A percentile compares a stretch with the other conserved stretches of the same genome.
These are phyloP conservation scores for Acanthopagrus latus DNA, from an alignment of 2,797 vertebrate species.

Conservation along the genomic window DNA sequence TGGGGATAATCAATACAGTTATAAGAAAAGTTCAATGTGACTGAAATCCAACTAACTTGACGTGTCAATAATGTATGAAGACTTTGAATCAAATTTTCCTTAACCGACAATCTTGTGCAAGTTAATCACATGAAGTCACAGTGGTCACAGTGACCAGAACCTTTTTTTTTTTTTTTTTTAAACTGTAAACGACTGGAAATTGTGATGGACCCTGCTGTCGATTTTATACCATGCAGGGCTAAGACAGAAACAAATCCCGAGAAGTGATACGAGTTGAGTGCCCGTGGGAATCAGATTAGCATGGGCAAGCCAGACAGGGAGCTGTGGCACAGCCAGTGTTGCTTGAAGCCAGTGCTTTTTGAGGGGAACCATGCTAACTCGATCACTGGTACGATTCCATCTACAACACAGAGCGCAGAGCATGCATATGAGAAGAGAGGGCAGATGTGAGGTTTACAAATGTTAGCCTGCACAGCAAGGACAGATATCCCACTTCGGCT, in stretches of 20 bases:
- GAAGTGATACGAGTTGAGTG: constrained; percentile 51
- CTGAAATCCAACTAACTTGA: too few relatives aligned
- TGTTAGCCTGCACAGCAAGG: constrained; percentile 32
- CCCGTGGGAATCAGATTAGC: constrained; percentile 61
- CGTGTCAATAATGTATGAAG: too few relatives aligned
- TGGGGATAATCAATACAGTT: too few relatives aligned
- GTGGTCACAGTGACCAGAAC: too few relatives aligned
- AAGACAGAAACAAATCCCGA: constrained; percentile 56
- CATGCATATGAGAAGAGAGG: constrained; percentile 13
- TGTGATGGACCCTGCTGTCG: background rate
- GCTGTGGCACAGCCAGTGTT: constrained; percentile 30
- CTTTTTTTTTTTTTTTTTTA: too few relatives aligned
- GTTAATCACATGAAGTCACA: too few relatives aligned
- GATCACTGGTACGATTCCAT: constrained; percentile 28
- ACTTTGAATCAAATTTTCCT: too few relatives aligned
- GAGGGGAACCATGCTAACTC: constrained; percentile 45
- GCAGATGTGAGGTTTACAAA: constrained; percentile 43
- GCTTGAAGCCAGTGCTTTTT: constrained; percentile 46
- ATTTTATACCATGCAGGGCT: background rate
- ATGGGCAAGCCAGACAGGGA: constrained; percentile 53
- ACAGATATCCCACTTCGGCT: constrained; percentile 19
- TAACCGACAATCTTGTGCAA: too few relatives aligned
- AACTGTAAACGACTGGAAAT: too few relatives aligned
- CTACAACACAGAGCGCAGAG: background rate
- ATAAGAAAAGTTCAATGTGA: too few relatives aligned